A percentile compares a stretch with the other conserved stretches of the same genome.
phyloP scores from a whole-genome alignment of 2,113 vertebrate species.

The Hiodon tergisus region DNA sequence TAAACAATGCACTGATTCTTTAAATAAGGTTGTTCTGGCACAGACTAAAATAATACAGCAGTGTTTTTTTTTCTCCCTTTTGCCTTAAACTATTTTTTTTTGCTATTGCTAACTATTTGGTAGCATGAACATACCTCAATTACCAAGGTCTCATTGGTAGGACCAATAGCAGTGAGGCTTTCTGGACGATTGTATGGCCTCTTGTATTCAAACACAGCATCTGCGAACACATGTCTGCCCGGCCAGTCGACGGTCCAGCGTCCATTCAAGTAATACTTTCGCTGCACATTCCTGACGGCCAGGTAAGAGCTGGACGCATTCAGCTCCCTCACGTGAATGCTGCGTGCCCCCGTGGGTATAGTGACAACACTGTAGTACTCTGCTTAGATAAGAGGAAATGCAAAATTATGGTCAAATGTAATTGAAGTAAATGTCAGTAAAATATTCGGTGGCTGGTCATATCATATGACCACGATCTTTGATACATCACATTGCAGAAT shows the following conservation, averaged over 20 bases:
- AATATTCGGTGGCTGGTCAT: too few relatives aligned
- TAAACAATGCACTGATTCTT: too few relatives aligned
- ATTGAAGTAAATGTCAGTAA: background rate
- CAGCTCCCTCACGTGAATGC: conserved; percentile 67
- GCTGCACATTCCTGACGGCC: conserved; percentile 63
- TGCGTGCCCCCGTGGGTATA: conserved; percentile 73
- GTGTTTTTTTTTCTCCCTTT: background rate
- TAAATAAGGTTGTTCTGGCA: too few relatives aligned
- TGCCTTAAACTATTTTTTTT: background rate
- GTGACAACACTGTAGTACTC: conserved; percentile 74
- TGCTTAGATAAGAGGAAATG: conserved; percentile 37
- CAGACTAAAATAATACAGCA: too few relatives aligned
- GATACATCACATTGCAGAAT: background rate
- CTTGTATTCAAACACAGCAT: conserved; percentile 73
- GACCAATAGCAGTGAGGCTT: conserved; percentile 68
- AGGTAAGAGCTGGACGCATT: conserved; percentile 77
- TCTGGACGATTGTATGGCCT: conserved; percentile 73
- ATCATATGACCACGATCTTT: too few relatives aligned
- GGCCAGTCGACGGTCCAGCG: conserved; percentile 81
- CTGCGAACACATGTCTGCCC: conserved; percentile 70
- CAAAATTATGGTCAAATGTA: background rate
- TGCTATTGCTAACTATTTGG: background rate
- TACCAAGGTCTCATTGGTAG: conserved; percentile 76
- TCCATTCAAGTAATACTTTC: conserved; percentile 76
- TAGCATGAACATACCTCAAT: conserved; percentile 63